Base-by-base conservation (phyloP, 2,113 vertebrate genomes). In the Oenanthe oenanthe region DNA sequence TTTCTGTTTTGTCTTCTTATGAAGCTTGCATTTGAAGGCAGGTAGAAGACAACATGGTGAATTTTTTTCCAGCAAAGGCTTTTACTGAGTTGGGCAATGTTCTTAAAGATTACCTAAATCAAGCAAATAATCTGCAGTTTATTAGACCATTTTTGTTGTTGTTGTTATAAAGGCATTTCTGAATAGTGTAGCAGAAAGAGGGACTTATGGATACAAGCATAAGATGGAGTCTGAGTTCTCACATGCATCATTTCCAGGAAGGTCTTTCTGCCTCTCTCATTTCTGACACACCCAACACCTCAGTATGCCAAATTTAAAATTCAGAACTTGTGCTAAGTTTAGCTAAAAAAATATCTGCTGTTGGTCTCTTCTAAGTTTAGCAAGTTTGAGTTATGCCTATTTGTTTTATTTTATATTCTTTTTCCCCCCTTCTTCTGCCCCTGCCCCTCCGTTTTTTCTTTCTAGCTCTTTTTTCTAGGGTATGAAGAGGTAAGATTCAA, bases 201-300 rank as follows among this genome's bases (percentile, higher is more conserved):
- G 8, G 24, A 75, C 31, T 75, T 56, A 61, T 15, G 29, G 34
- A 81, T 92, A 28, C 61, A 94, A 75, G 85, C 48, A 7, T 51
- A 75, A 84, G 63, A 88, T 34, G 65, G 56, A 89, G 68, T 74
- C 65, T 26, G 65, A 92, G 48, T 75, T 95, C 76, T 84, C 73
- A 68, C 50, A 91, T 85, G 73, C 84, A 89, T 76, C 28, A 85
- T 84, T 92, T 95, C 89, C 86, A 95, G 76, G 73, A 95, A 93
- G 80, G 70, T 85, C 70, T 67, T 93, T 93, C 70, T 95, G 93
- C 57, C 86, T 89, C 95, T 84, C 79, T 87, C 70, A 81, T 84
- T 95, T 95, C 68, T 93, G 94, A 96, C 94, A 96, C 92, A 96
- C 93, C 89, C 94, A 95, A 61, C 68, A 92, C 61, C 68, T 93